phyloP scores from a whole-genome alignment of 2,113 vertebrate genomes.

The mouse (Mus musculus) region DNA sequence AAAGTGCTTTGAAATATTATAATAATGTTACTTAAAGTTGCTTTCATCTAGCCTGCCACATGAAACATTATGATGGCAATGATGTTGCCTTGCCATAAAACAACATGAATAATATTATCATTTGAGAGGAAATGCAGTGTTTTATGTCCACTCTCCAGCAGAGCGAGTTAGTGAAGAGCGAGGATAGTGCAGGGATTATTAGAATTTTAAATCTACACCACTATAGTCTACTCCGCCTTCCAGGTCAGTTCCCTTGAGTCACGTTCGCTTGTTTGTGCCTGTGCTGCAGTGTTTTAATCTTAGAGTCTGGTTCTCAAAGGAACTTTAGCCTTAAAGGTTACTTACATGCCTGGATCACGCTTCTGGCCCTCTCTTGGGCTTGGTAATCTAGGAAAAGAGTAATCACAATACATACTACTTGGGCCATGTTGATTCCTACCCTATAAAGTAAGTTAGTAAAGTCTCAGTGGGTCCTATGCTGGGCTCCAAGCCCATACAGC shows the following conservation, averaged over 20 bases:
- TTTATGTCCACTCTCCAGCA: background rate
- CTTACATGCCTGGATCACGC: background rate
- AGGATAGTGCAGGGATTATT: background rate
- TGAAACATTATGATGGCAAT: background rate
- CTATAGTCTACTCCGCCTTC: background rate
- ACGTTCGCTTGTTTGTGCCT: background rate
- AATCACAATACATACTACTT: background rate
- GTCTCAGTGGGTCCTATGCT: background rate
- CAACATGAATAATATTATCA: background rate
- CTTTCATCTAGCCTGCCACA: constrained; percentile 22
- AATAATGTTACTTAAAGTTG: background rate
- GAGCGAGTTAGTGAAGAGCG: background rate
- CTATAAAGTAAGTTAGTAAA: background rate
- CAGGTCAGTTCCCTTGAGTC: background rate
- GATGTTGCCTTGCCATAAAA: background rate
- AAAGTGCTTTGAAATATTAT: constrained; percentile 34
- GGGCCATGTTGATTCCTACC: background rate
- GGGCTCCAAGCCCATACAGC: background rate
- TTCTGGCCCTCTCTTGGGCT: background rate
- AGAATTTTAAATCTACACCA: background rate
- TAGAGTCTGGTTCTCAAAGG: background rate
- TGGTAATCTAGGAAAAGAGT: background rate
- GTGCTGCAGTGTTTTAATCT: background rate
- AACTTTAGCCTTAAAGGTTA: background rate
- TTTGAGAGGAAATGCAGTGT: background rate